Percentiles rank a stretch among this genome's conserved stretches.
phyloP scores from a whole-genome alignment of 2,888 invertebrate genomes.

The Crepidodera aurea region DNA sequence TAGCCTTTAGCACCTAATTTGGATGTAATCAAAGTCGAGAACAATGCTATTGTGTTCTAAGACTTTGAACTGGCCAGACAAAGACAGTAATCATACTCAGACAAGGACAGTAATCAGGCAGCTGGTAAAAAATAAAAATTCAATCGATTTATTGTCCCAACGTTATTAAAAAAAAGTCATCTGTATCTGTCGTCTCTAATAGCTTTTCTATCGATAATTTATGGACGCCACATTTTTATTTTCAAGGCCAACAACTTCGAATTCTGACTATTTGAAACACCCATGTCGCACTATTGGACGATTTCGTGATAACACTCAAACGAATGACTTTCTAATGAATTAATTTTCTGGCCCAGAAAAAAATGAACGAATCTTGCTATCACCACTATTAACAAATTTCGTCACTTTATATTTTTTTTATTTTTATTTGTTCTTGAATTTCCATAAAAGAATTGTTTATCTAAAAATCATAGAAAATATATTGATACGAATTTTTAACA shows the following conservation, averaged over 20 bases:
- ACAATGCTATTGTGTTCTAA: constrained; percentile 22
- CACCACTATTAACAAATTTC: no score
- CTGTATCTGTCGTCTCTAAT: constrained; percentile 39
- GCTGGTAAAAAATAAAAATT: constrained; percentile 36
- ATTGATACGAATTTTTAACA: no score
- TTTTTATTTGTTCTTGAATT: no score
- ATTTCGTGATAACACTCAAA: constrained; percentile 18
- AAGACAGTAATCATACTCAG: constrained; percentile 31
- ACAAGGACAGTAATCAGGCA: constrained; percentile 35
- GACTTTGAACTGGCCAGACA: constrained; percentile 19
- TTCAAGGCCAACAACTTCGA: constrained; percentile 32
- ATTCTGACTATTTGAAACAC: constrained; percentile 37
- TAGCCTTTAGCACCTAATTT: constrained; percentile 21
- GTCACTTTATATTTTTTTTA: no score
- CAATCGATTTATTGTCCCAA: constrained; percentile 37
- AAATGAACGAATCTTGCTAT: constrained; percentile 8
- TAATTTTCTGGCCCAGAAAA: constrained; percentile 9
- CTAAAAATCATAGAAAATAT: no score
- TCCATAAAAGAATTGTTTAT: no score
- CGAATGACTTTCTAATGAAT: constrained; percentile 33
- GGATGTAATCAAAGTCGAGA: constrained; percentile 16
- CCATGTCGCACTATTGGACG: constrained; percentile 38
- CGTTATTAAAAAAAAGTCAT: constrained; percentile 38
- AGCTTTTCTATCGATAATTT: constrained; percentile 37
- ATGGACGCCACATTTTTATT: constrained; percentile 33